Conservation (phyloP, 2,113 vertebrate genomes). For the Notarius quadriscutis region DNA sequence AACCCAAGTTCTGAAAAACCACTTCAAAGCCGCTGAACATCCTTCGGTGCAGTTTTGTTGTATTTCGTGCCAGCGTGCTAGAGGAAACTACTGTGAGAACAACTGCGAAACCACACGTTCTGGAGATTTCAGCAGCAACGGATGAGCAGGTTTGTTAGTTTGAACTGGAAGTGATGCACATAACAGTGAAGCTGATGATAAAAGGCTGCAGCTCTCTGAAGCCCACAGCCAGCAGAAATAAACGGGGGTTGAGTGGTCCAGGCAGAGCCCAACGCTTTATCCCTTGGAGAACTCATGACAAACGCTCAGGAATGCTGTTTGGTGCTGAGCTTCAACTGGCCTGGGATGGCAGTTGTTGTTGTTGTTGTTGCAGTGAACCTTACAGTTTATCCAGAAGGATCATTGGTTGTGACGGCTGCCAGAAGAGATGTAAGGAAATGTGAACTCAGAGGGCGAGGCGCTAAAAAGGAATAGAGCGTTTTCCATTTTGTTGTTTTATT, state of each 20-base stretch:
- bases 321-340: background rate
- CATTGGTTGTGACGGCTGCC: background rate
- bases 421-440: background rate
- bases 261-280: background rate
- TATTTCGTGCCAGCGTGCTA: conserved; percentile 3
- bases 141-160: conserved; percentile 20
- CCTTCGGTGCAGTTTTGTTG: background rate
- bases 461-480: background rate
- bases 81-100: background rate
- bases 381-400: background rate
- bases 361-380: background rate
- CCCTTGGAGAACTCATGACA: background rate
- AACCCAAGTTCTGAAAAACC: background rate
- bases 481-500: background rate
- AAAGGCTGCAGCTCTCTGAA: conserved; percentile 17
- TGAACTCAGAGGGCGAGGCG: background rate
- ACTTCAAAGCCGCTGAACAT: background rate
- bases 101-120: conserved; percentile 20
- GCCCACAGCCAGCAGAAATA: background rate
- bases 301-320: background rate
- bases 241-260: background rate
- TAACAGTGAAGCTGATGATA: background rate
- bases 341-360: background rate
- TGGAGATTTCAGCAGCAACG: conserved; percentile 18
- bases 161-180: conserved; percentile 28